A percentile compares a stretch with the other conserved stretches of the same genome.
These are phyloP conservation scores for Nemurella pictetii DNA, from an alignment of 2,888 invertebrate genomes.

Conservation along the genomic window DNA sequence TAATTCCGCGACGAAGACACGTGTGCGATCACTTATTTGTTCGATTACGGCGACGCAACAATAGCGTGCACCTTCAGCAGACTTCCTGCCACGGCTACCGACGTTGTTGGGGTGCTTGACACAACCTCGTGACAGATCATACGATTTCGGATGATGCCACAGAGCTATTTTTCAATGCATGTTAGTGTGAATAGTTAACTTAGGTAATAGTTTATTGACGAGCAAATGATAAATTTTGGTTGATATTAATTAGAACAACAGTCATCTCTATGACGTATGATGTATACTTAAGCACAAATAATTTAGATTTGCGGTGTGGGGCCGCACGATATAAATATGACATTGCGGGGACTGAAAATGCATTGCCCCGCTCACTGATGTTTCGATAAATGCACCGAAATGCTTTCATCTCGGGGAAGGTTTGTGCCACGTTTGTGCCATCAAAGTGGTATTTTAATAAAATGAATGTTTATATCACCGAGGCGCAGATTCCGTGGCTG, in stretches of 20 bases:
- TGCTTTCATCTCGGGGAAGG: not conserved
- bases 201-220: too few relatives aligned
- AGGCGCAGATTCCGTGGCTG: not conserved
- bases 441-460: not conserved
- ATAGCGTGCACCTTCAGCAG: not conserved
- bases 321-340: too few relatives aligned
- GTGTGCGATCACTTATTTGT: not conserved
- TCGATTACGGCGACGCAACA: constrained; percentile 1
- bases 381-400: not conserved
- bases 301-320: too few relatives aligned
- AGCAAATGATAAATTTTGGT: too few relatives aligned
- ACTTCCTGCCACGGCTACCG: not conserved
- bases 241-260: too few relatives aligned
- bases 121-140: not conserved
- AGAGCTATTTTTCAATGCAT: not conserved
- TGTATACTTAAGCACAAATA: too few relatives aligned
- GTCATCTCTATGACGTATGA: too few relatives aligned
- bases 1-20: not conserved
- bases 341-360: not conserved
- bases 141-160: not conserved
- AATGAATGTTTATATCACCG: not conserved
- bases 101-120: not conserved
- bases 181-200: too few relatives aligned
- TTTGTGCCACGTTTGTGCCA: not conserved
- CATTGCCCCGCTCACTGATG: not conserved